A percentile compares a stretch with the other conserved stretches of the same genome.
These are phyloP conservation scores for Chionomys nivalis DNA, from an alignment of 2,113 vertebrate genomes.

Conservation along the genomic window DNA sequence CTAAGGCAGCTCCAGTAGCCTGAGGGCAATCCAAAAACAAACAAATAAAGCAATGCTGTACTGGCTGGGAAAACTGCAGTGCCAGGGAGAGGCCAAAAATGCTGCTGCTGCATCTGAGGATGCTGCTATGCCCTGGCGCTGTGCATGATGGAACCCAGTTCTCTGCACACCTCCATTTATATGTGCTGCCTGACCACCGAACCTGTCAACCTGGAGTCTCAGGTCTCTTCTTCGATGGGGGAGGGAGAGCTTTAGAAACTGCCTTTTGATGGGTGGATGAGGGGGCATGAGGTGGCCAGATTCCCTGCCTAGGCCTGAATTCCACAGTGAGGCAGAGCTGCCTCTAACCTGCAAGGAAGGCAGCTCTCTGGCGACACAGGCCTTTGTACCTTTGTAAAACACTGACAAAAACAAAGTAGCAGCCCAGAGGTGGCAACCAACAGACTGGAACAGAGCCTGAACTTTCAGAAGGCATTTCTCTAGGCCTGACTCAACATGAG, in stretches of 20 bases:
- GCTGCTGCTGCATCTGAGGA: background rate
- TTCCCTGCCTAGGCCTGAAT: background rate
- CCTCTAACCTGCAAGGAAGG: background rate
- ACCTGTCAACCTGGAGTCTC: background rate
- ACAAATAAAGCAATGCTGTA: background rate
- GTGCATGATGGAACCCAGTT: background rate
- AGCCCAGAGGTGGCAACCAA: background rate
- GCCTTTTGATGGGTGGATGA: background rate
- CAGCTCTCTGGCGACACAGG: background rate
- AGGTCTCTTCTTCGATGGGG: background rate
- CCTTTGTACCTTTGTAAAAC: conserved; percentile 31
- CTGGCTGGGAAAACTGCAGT: background rate
- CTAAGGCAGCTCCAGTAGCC: background rate
- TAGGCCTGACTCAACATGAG: background rate
- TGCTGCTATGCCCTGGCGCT: background rate
- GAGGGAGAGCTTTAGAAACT: background rate
- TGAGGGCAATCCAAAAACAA: background rate
- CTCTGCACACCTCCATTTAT: background rate
- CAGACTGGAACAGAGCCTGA: background rate
- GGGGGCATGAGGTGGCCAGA: background rate
- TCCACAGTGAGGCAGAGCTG: background rate
- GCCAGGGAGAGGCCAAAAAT: background rate
- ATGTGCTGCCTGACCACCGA: background rate
- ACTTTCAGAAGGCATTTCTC: conserved; percentile 27
- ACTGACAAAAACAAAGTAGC: background rate